A percentile compares a stretch with the other conserved stretches of the same genome.
phyloP scores from a whole-genome alignment of 2,797 vertebrate genomes.

The Squalus acanthias region DNA sequence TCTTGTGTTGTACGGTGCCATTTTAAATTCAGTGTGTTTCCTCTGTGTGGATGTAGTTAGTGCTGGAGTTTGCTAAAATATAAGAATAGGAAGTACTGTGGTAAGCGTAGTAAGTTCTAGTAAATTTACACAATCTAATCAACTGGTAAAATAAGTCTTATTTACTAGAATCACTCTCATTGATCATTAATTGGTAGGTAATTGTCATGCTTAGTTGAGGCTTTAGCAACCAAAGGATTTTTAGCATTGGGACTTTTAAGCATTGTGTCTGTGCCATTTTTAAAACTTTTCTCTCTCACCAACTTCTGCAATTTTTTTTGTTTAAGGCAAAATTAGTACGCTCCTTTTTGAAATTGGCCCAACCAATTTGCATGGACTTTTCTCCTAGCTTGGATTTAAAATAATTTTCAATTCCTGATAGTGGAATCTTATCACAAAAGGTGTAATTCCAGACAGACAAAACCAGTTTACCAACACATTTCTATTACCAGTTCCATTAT shows the following conservation, averaged over 20 bases:
- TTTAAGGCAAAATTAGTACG: neutral
- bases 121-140: neutral
- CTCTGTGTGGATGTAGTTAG: neutral
- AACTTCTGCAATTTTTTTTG: neutral
- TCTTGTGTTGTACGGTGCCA: neutral
- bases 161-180: neutral
- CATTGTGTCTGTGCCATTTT: neutral
- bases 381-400: neutral
- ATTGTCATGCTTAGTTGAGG: neutral
- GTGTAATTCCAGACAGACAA: neutral
- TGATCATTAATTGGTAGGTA: neutral
- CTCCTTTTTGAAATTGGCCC: neutral
- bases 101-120: neutral
- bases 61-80: slow-evolving; percentile 14
- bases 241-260: neutral
- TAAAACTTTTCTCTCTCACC: neutral
- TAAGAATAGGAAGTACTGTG: neutral
- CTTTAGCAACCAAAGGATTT: neutral
- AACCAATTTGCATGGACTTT: neutral
- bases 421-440: neutral
- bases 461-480: neutral
- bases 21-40: neutral
- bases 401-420: neutral
- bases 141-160: neutral
- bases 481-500: neutral